A percentile compares a stretch with the other conserved stretches of the same genome.
These are phyloP conservation scores for Drosophila flavopinicola DNA, from an alignment of 2,888 invertebrate species.

Conservation along the genomic window DNA sequence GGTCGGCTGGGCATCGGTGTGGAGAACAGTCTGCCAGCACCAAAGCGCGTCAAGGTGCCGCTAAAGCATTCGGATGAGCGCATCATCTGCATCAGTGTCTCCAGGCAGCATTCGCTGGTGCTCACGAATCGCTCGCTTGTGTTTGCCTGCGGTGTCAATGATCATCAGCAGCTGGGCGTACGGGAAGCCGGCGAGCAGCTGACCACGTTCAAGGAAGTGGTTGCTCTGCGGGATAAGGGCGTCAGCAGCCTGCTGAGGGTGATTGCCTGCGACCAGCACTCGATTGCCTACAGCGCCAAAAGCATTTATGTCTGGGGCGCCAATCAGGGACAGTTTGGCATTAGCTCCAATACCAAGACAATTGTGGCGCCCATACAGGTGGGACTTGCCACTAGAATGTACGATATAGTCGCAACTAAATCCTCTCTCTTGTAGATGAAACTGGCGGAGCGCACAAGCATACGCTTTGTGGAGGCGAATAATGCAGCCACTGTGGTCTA, in stretches of 20 bases:
- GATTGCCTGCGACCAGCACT: constrained; percentile 89
- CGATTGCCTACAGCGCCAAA: constrained; percentile 87
- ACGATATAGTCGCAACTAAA: neutral
- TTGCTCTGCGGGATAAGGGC: constrained; percentile 82
- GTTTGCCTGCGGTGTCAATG: constrained; percentile 88
- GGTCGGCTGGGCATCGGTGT: constrained; percentile 88
- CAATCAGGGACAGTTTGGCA: constrained; percentile 92
- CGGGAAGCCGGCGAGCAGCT: constrained; percentile 85
- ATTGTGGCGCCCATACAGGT: constrained; percentile 76
- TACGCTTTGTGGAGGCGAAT: constrained; percentile 83
- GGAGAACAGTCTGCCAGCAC: constrained; percentile 85
- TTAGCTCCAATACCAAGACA: constrained; percentile 57
- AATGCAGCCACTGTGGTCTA: constrained; percentile 82
- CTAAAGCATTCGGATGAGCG: constrained; percentile 75
- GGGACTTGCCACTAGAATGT: constrained; percentile 47
- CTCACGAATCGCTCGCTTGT: constrained; percentile 81
- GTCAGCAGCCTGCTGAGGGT: constrained; percentile 86
- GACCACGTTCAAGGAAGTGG: constrained; percentile 80
- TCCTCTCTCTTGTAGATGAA: constrained; percentile 58
- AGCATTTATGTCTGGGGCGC: constrained; percentile 91
- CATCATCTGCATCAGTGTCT: constrained; percentile 81
- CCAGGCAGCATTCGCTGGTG: constrained; percentile 82
- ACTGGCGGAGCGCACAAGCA: constrained; percentile 64
- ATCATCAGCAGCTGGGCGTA: constrained; percentile 88
- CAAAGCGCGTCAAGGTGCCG: constrained; percentile 80